Evolutionary conservation across 2,888 invertebrate genomes (phyloP), one percentile per base, ranked within the genome.

Genomic region (Alloplasta piceator): DNA sequence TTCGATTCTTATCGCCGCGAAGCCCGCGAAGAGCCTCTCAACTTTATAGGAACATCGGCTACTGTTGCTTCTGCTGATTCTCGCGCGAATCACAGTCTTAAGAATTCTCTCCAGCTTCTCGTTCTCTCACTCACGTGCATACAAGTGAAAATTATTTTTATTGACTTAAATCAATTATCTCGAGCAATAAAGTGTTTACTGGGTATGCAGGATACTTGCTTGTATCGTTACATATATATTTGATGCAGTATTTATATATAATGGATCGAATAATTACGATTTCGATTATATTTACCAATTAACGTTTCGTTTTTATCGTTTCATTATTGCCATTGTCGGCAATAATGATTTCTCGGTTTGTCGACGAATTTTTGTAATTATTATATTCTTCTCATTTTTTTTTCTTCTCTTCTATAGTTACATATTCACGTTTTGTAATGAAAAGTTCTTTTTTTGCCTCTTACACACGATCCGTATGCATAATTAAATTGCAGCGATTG

Each of bases 131-230:
- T 14, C 56, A 46, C 38, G 55, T 26, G 46, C 46, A 26, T 52
- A 46, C 66, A 56, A 41, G 70, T 58, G 70, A 67, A 67, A 78
- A 78, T 78, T 75, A 71, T 71, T 78, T 63, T 71, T 71, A 82
- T 82, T 71, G 60, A 48, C 52, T 48, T 67, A 75, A 82, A 82
- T 82, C 81, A 82, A 82, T 82, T 82, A 78, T 82, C 81, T 78
- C 43, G 74, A 36, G 67, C 71, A 43, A 71, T 82, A 82, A 82
- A 82, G 70, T 78, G 36, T 46, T 64, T 36, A 52, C 36, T 50
- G 46, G 26, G 64, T 60, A 26, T 26, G 26, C 26, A 26, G 26
- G 26, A 26, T 3, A 3, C 26, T 26, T 26, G 26, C 26, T 26
- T 26, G 3, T 26, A 26, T 26, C 26, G 26, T 26, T 26, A 26